These are phyloP conservation scores for Picathartes gymnocephalus DNA, from an alignment of 2,113 vertebrate genomes.

Conservation along the genomic window DNA sequence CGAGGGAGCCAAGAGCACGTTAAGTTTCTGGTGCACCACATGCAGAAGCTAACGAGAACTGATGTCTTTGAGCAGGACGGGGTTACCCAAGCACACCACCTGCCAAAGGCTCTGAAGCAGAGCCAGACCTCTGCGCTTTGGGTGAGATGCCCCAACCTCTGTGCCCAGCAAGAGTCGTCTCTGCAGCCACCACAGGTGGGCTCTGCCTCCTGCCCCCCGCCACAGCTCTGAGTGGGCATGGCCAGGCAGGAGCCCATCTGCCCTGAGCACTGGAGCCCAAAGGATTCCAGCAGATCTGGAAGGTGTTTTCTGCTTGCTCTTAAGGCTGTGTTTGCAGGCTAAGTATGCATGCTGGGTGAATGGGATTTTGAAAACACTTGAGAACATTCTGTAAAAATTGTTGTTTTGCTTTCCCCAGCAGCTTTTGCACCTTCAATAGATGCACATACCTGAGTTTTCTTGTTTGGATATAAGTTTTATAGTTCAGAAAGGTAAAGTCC, in stretches of 20 bases:
- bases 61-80: background rate
- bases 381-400: background rate
- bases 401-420: background rate
- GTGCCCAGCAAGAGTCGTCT: rapidly evolving
- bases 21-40: background rate
- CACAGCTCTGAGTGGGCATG: background rate
- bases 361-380: background rate
- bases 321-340: background rate
- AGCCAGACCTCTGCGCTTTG: background rate
- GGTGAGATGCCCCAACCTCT: background rate
- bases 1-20: rapidly evolving
- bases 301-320: background rate
- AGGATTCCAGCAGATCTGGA: background rate
- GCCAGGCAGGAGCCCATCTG: rapidly evolving
- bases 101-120: background rate
- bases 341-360: background rate
- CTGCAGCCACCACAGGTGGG: background rate
- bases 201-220: background rate
- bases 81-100: background rate
- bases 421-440: background rate
- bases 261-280: background rate
- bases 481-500: background rate
- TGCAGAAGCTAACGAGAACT: background rate
- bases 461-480: background rate
- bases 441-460: background rate